Evolutionary conservation across 2,113 vertebrate species (phyloP).

Genomic region (Sula dactylatra): DNA sequence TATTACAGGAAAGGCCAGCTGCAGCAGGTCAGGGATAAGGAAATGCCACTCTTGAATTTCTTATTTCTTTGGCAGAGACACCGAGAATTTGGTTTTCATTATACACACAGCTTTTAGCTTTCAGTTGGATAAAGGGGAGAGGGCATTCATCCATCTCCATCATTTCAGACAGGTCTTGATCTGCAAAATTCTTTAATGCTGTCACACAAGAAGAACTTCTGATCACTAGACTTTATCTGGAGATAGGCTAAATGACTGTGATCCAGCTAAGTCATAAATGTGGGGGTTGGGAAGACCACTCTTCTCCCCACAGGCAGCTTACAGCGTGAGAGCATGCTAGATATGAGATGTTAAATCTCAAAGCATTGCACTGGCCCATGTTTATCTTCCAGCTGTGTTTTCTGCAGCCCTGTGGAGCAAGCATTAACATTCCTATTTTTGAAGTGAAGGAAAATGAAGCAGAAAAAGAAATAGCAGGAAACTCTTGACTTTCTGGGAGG

Average conservation of each 20-base stretch:
- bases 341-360: background rate
- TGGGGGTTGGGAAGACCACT: background rate
- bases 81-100: background rate
- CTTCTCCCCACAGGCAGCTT: background rate
- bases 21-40: background rate
- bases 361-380: background rate
- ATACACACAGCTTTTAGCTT: background rate
- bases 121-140: background rate
- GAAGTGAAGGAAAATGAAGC: background rate
- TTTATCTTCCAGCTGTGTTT: background rate
- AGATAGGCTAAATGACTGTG: background rate
- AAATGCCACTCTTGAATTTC: slow-evolving; percentile 12
- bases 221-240: background rate
- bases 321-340: background rate
- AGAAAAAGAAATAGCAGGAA: background rate
- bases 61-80: background rate
- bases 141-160: background rate
- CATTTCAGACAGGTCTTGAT: background rate
- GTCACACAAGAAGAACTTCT: background rate
- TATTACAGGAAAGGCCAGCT: background rate
- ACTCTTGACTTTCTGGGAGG: background rate
- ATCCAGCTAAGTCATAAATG: background rate
- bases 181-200: background rate
- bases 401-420: background rate
- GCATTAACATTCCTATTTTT: background rate